Percentiles rank a stretch among this genome's conserved stretches.
Conservation (phyloP, 1,140 invertebrate species). For the Nasonia vitripennis region DNA sequence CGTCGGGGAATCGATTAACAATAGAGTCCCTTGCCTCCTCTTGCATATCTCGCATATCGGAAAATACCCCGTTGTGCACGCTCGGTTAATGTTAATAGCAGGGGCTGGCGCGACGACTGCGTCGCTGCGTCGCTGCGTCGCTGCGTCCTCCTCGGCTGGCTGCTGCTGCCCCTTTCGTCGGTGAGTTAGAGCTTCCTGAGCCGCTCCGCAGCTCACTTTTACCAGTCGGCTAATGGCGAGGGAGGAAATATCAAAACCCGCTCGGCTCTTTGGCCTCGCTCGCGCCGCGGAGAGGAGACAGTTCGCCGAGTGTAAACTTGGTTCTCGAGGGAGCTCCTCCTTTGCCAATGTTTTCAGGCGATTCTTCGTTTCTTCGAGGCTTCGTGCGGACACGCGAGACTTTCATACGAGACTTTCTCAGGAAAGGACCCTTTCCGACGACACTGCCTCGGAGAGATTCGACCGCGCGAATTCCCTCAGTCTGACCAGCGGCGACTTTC, state of each 20-base stretch:
- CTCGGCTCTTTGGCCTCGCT: neutral
- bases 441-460: too few species aligned
- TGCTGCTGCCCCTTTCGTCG: conserved; percentile 59
- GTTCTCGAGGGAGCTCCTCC: neutral
- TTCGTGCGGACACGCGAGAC: too few species aligned
- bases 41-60: neutral
- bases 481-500: too few species aligned
- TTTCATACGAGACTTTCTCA: neutral
- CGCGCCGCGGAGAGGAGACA: neutral
- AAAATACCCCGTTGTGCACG: conserved; percentile 62
- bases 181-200: conserved; percentile 70
- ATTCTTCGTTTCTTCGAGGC: neutral
- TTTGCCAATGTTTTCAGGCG: neutral
- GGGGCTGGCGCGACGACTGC: conserved; percentile 56
- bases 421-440: too few species aligned
- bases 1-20: neutral
- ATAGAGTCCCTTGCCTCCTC: neutral
- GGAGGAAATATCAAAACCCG: conserved; percentile 66
- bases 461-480: too few species aligned
- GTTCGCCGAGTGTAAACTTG: conserved; percentile 30
- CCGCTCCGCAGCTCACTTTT: conserved; percentile 43
- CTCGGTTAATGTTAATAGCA: conserved; percentile 68
- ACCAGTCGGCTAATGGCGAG: conserved; percentile 57
- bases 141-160: conserved; percentile 27
- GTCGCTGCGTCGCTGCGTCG: conserved; percentile 42